phyloP scores from a whole-genome alignment of 2,797 vertebrate species.

The Acropternis orthonyx region DNA sequence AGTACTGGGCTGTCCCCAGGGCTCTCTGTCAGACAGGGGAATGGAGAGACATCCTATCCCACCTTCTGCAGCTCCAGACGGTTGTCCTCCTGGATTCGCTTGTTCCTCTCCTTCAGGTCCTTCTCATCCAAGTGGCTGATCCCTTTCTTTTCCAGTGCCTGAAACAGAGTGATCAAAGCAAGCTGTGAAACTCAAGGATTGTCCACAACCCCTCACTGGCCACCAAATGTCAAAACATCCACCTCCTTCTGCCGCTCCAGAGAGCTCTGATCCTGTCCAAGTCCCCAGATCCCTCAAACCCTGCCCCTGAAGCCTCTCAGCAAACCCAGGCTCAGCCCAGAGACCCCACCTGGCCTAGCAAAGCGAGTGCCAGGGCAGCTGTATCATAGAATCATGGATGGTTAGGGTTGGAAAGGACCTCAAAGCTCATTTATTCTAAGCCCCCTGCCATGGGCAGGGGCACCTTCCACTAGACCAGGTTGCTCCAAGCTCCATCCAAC shows the following conservation, averaged over 20 bases:
- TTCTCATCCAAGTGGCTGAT: constrained; percentile 95
- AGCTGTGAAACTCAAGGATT: background rate
- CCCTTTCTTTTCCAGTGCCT: constrained; percentile 95
- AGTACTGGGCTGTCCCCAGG: background rate
- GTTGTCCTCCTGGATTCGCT: constrained; percentile 94
- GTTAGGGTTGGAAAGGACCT: background rate
- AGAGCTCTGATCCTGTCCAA: accelerated
- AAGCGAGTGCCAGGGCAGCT: background rate
- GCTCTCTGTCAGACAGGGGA: background rate
- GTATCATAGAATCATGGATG: background rate
- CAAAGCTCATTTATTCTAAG: background rate
- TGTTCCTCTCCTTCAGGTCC: constrained; percentile 95
- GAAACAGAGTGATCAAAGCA: background rate
- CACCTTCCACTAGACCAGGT: background rate
- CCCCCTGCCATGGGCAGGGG: background rate
- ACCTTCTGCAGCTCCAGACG: constrained; percentile 98
- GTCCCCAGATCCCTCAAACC: background rate
- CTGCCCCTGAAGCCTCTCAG: background rate
- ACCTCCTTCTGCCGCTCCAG: accelerated
- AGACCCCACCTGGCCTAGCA: accelerated
- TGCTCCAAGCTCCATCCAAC: accelerated
- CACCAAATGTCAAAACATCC: background rate
- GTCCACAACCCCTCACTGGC: background rate
- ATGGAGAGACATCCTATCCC: background rate
- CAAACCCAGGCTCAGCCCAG: background rate